These are phyloP conservation scores for Grapholita molesta DNA, from an alignment of 1,140 invertebrate species.

Conservation along the genomic window DNA sequence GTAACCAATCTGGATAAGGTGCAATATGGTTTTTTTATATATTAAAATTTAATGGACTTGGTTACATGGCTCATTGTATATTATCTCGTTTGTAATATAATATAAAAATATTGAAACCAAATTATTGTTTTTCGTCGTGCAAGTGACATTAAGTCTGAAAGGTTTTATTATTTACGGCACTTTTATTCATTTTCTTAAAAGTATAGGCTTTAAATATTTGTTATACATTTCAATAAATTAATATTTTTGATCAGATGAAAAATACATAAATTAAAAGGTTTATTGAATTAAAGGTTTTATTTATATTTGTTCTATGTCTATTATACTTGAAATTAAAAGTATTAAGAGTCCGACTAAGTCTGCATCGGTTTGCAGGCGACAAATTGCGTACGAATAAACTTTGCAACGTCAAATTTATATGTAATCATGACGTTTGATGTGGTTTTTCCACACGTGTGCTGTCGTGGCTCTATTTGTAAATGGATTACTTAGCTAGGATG, in stretches of 20 bases:
- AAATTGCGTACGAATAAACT: no score
- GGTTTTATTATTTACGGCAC: background rate
- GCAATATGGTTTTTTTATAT: slow-evolving; percentile 43
- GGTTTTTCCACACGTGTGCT: no score
- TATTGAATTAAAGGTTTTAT: background rate
- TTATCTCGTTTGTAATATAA: background rate
- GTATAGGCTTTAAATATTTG: background rate
- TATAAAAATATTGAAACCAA: background rate
- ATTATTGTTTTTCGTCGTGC: slow-evolving; percentile 7
- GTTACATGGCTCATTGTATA: slow-evolving; percentile 22
- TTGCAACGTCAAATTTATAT: no score
- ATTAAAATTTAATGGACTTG: slow-evolving; percentile 24
- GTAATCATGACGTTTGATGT: no score
- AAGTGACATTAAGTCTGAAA: background rate
- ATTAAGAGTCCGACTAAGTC: no score
- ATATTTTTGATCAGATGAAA: background rate
- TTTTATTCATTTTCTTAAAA: background rate
- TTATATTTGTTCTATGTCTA: background rate
- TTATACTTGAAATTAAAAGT: no score
- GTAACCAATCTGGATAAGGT: slow-evolving; percentile 44
- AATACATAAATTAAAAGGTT: background rate
- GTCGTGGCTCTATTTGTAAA: background rate
- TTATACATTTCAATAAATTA: background rate
- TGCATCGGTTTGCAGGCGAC: no score
- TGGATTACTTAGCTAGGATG: no score